Evolutionary conservation across 2,113 vertebrate species (phyloP), one percentile per base, ranked within the genome.

Genomic region (Pluvianellus socialis): DNA sequence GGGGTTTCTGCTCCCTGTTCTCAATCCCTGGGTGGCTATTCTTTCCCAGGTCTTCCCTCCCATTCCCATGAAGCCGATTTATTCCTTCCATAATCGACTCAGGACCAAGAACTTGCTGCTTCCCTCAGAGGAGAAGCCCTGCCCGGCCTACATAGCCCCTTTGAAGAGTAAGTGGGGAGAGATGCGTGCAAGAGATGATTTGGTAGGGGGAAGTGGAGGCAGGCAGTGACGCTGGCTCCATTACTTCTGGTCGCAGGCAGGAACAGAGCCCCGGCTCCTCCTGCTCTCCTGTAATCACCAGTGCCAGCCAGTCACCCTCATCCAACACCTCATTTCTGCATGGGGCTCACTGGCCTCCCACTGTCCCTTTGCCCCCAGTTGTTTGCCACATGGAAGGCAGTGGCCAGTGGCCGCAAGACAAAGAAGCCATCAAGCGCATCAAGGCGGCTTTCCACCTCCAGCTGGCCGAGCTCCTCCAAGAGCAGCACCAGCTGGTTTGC

Each of bases 381-480:
- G 95, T 99, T 50, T 99, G 99, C 96, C 99, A 99, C 96, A 98
- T 99, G 98, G 99, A 99, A 95, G 99, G 99, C 45, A 99, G 99
- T 58, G 99, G 99, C 73, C 99, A 99, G 94, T 99, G 99, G 99
- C 99, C 99, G 0, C 98, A 98, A 52, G 98, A 99, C 84, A 98
- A 97, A 35, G 97, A 98, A 42, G 99, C 99, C 45, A 98, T 99
- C 89, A 98, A 96, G 33, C 98, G 99, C 26, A 98, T 99, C 88
- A 99, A 99, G 92, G 98, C 99, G 0, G 99, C 99, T 61, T 99
- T 99, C 97, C 99, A 99, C 93, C 97, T 99, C 40, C 98, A 96
- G 40, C 96, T 99, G 88, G 99, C 98, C 4, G 98, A 99, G 74
- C 97, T 99, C 55, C 98, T 99, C 21, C 96, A 49, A 7, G 97